Conservation (phyloP, 2,888 invertebrate genomes). For the Brachylomia viminalis region DNA sequence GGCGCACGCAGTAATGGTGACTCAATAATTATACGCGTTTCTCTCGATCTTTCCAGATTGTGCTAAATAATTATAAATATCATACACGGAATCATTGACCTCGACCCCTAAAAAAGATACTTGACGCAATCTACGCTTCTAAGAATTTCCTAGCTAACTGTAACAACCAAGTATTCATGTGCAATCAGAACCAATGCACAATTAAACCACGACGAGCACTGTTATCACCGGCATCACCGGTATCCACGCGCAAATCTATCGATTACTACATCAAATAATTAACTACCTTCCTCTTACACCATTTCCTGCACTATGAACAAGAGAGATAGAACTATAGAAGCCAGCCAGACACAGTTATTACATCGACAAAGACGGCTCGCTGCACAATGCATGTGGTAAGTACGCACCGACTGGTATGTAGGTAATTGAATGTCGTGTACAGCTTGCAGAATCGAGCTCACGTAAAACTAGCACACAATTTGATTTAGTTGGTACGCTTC, state of each 20-base stretch:
- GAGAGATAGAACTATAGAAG: neutral
- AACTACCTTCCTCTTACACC: neutral
- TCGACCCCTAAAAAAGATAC: neutral
- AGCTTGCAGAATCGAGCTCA: slow-evolving; percentile 42
- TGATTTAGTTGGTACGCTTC: neutral
- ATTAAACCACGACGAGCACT: neutral
- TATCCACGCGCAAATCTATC: neutral
- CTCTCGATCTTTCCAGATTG: neutral
- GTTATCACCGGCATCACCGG: too few relatives aligned
- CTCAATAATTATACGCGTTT: neutral
- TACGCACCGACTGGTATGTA: slow-evolving; percentile 51
- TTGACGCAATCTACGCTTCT: neutral
- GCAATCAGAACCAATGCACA: neutral
- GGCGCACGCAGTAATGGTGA: neutral
- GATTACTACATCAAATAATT: slow-evolving; percentile 5
- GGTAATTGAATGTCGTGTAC: slow-evolving; percentile 74
- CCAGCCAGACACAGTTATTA: slow-evolving; percentile 18
- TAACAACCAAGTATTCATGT: neutral
- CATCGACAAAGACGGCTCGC: slow-evolving; percentile 34
- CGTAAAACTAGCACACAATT: neutral
- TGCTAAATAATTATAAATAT: neutral
- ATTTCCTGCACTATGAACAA: slow-evolving; percentile 26
- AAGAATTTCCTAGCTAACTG: neutral
- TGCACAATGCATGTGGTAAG: slow-evolving; percentile 60
- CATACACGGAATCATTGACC: neutral